Evolutionary conservation across 2,888 invertebrate genomes (phyloP), one percentile per base, ranked within the genome.

Genomic region (Gibbula magus): DNA sequence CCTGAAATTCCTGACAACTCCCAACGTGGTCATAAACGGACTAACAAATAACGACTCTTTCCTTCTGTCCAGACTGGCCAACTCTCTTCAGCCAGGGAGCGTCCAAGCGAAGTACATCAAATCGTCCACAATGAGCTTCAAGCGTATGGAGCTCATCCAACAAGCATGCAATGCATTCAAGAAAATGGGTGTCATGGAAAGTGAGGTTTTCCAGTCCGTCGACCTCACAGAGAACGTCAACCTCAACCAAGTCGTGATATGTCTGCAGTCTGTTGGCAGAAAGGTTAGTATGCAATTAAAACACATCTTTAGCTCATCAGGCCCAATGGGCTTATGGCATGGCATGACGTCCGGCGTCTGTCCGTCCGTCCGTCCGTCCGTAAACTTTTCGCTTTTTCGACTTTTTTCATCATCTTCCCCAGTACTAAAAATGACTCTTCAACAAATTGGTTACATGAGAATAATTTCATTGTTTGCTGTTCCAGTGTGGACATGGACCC

Each of bases 141-240:
- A 97, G 94, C 98, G 98, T 94, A 95, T 99, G 88, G 98, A 99
- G 93, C 95, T 95, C 88, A 96, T 96, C 81, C 95, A 95, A 91
- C 96, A 97, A 96, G 98, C 99, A 94, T 94, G 98, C 81, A 96
- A 96, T 86, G 96, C 96, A 13, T 97, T 96, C 79, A 95, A 95
- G 91, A 95, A 94, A 80, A 94, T 98, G 84, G 99, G 99, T 56
- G 98, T 99, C 3, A 97, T 97, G 0, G 96, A 97, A 29, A 96
- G 97, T 92, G 99, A 99, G 94, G 96, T 97, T 75, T 99, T 99
- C 95, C 98, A 98, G 94, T 99, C 98, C 2, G 98, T 98, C 2
- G 99, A 99, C 93, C 95, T 99, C 75, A 99, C 98, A 96, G 99
- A 99, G 93, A 95, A 96, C 91, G 97, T 98, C 94, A 99, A 99